Evolutionary conservation across 2,113 vertebrate species (phyloP), one percentile per base, ranked within the genome.

Genomic region (Columba janthina): DNA sequence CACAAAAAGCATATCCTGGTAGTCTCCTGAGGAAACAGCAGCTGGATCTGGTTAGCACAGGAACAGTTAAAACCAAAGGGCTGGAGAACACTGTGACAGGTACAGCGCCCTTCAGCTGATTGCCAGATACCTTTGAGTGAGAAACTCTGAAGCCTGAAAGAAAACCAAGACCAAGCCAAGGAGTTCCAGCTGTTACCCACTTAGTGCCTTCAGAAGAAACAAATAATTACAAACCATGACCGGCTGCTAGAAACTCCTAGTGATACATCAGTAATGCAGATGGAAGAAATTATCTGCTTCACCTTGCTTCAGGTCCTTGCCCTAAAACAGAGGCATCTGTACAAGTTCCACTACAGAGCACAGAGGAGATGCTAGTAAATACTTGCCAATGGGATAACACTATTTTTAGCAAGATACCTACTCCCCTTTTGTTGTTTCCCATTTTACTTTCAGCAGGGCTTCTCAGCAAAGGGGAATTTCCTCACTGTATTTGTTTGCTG

Each of bases 401-500:
- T 40, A 6, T 46, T 94, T 84, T 69, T 53, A 73, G 48, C 2
- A 4, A 87, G 40, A 10, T 72, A 36, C 1, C 1, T 69, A 46
- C 13, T 86, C 34, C 46, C 29, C 31, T 62, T 14, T 0, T 32
- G 11, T 36, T 74, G 20, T 69, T 93, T 92, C 73, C 79, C 70
- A 61, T 60, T 57, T 40, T 17, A 14, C 57, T 86, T 84, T 72
- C 65, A 93, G 56, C 76, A 19, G 31, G 36, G 29, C 18, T 76
- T 87, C 58, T 66, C 61, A 77, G 48, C 6, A 11, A 65, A 67
- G 42, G 34, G 73, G 62, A 87, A 81, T 72, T 92, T 86, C 81
- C 46, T 82, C 36, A 15, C 40, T 48, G 38, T 95, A 16, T 92
- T 92, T 96, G 82, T 89, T 94, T 94, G 62, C 17, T 36, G 90